Evolutionary conservation across 2,113 vertebrate genomes (phyloP).

Genomic region (Phodopus roborovskii): DNA sequence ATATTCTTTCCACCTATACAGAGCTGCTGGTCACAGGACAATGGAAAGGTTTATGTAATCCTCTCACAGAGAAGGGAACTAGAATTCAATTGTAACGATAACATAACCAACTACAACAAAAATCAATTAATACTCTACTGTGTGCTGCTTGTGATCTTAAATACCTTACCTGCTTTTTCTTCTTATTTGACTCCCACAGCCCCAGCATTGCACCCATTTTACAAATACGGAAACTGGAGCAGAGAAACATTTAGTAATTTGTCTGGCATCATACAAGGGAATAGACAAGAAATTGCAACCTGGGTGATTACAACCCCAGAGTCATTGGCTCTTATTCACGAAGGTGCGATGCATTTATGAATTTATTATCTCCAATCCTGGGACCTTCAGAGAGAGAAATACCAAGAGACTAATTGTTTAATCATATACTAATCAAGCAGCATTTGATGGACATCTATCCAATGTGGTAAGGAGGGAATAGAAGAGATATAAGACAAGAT

Average conservation of each 20-base stretch:
- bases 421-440: not conserved
- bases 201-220: not conserved
- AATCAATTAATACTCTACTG: not conserved
- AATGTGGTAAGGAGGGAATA: not conserved
- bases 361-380: not conserved
- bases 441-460: not conserved
- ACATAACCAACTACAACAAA: not conserved
- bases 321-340: not conserved
- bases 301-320: not conserved
- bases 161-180: not conserved
- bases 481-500: not conserved
- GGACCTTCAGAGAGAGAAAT: not conserved
- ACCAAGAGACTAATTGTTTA: not conserved
- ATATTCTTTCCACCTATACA: not conserved
- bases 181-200: not conserved
- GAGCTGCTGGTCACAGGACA: not conserved
- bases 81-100: not conserved
- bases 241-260: not conserved
- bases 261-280: not conserved
- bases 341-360: not conserved
- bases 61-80: not conserved
- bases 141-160: not conserved
- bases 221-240: not conserved
- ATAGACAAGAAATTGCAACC: conserved; percentile 1
- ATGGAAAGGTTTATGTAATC: not conserved